A percentile compares a stretch with the other conserved stretches of the same genome.
phyloP scores from a whole-genome alignment of 2,888 invertebrate species.

The Calliphora vomitoria region DNA sequence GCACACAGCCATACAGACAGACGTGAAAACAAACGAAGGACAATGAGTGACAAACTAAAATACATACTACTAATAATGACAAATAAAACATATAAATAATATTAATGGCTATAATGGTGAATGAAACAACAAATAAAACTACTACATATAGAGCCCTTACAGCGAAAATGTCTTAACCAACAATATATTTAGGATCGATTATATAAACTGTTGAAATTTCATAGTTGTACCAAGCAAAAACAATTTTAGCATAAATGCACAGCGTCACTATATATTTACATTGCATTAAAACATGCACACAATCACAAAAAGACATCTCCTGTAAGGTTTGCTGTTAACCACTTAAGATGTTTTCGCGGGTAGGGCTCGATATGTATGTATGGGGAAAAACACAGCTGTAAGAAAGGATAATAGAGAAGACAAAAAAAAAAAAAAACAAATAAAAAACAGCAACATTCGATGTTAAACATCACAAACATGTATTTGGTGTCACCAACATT shows the following conservation, averaged over 20 bases:
- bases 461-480: constrained; percentile 32
- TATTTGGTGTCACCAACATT: constrained; percentile 37
- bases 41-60: constrained; percentile 19
- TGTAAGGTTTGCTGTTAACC: too few relatives aligned
- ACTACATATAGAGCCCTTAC: not conserved
- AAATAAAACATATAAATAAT: constrained; percentile 15
- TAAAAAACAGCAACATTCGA: constrained; percentile 45
- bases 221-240: too few relatives aligned
- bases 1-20: not conserved
- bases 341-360: too few relatives aligned
- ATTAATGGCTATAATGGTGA: constrained; percentile 4
- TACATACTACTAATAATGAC: constrained; percentile 14
- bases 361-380: not conserved
- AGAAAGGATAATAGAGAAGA: constrained; percentile 3
- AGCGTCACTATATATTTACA: too few relatives aligned
- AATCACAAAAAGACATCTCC: too few relatives aligned
- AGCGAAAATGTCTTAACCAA: too few relatives aligned
- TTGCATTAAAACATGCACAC: too few relatives aligned
- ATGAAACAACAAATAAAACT: constrained; percentile 10
- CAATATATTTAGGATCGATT: too few relatives aligned
- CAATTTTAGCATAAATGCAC: too few relatives aligned
- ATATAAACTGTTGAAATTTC: too few relatives aligned
- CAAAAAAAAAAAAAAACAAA: constrained; percentile 9
- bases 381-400: constrained; percentile 24
- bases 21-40: constrained; percentile 5